Evolutionary conservation across 2,113 vertebrate species (phyloP), one percentile per base, ranked within the genome.

Genomic region (Alethe diademata): DNA sequence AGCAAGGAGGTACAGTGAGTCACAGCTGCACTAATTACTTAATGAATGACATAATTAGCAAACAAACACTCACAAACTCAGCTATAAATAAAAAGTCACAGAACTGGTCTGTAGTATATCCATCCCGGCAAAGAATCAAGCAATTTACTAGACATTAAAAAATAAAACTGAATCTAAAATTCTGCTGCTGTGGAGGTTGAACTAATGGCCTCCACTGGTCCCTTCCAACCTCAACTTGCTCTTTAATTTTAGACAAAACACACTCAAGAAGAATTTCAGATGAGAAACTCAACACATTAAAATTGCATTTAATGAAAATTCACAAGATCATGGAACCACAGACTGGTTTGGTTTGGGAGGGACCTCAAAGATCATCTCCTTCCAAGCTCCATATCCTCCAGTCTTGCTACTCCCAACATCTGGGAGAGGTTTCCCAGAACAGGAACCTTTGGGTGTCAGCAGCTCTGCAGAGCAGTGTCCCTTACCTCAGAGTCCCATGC

Each of bases 401-500:
- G 6, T 20, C 65, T 57, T 43, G 51, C 45, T 50, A 35, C 24
- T 35, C 14, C 36, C 26, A 45, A 12, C 11, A 53, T 8, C 24
- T 9, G 2, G n/a, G 35, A 93, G 48, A 45, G 20, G 10, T 17
- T 79, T 73, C 35, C 38, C 43, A 43, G 38, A 71, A 29, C 31
- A 54, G 5, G 42, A 47, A 15, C 7, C 28, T 48, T 5, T 20
- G 42, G 25, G 29, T 53, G 17, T 3, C 19, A 74, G 19, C 33
- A 88, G 82, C 71, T 58, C 2, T 50, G 61, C 38, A 88, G 61
- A 78, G 40, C 43, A 31, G 38, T 42, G 56, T 12, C 58, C 89
- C 98, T 99, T 98, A 99, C 99, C 99, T 98, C 96, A 99, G 98
- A 57, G 99, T 99, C 54, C 99, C 99, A 17, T 99, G 99, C 95